Base-by-base conservation (phyloP, 1,140 invertebrate genomes). In the Scaptomyza graminum region DNA sequence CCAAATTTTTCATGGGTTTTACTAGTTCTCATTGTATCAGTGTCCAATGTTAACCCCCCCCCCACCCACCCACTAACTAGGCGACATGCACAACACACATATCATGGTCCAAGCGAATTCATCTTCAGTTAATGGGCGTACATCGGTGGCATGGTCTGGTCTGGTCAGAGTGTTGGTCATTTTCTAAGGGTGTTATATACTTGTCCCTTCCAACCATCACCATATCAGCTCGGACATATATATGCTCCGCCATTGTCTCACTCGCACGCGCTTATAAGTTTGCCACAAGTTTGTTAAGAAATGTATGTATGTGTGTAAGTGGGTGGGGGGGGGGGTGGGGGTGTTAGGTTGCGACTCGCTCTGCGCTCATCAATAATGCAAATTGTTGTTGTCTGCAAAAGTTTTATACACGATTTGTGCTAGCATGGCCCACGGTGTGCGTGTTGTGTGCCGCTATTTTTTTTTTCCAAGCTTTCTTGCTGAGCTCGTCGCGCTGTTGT, bases 181-280 rank as follows among this genome's bases (percentile, higher is more conserved):
- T 88, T 87, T 88, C 82, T 88, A 87, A 82, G 82, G 82, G 82
- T 87, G 82, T 74, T 87, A 87, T 87, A 77, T 87, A 87, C 82
- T 79, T 74, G 57, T 52, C 60, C 37, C 37, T 28, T 49, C 49
- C n/a, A n/a, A 28, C 41, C 51, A 37, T 15, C 37, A 51, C 64
- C n/a, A n/a, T 67, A 69, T 65, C 71, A 64, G 28, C 18, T 25
- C 51, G 55, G 39, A 60, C 55, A 54, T 67, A 47, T 75, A 56
- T 79, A 51, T 74, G 28, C 7, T 3, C 55, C 46, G 56, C 50
- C 16, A 49, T 63, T 51, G n/a, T 64, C 50, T 39, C 43, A 37
- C 68, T 63, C 57, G 18, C 55, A 74, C 65, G 63, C 60, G 63
- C 66, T 60, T 52, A 37, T 55, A 76, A 76, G 74, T 73, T 67